These are phyloP conservation scores for Petrolisthes cinctipes DNA, from an alignment of 2,888 invertebrate genomes.

Conservation along the genomic window DNA sequence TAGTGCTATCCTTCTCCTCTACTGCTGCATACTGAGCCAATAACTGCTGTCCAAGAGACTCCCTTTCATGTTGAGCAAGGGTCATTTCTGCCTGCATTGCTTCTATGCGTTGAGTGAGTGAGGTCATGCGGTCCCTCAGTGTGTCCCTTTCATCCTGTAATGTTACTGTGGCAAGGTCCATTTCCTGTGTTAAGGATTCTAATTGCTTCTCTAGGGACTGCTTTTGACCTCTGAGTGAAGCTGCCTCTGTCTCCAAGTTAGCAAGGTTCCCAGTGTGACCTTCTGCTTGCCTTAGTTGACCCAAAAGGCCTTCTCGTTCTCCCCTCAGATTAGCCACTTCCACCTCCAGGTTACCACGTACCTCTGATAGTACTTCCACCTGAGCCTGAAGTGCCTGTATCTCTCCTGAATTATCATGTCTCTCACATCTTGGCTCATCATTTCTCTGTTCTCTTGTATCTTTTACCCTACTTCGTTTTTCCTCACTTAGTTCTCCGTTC, in stretches of 20 bases:
- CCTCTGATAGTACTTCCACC: constrained; percentile 51
- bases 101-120: constrained; percentile 6
- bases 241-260: constrained; percentile 51
- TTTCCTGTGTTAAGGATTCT: constrained; percentile 27
- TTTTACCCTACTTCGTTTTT: neutral
- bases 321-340: constrained; percentile 34
- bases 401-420: constrained; percentile 12
- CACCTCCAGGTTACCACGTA: constrained; percentile 40
- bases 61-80: constrained; percentile 35
- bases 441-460: neutral
- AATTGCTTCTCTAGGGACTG: constrained; percentile 29
- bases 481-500: neutral
- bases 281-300: constrained; percentile 30
- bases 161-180: constrained; percentile 35
- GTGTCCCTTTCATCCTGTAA: constrained; percentile 41
- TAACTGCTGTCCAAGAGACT: constrained; percentile 44
- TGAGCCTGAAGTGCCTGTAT: constrained; percentile 39
- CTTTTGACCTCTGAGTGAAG: constrained; percentile 34
- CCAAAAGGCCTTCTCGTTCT: constrained; percentile 32
- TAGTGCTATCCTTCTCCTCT: constrained; percentile 38
- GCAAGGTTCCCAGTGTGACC: constrained; percentile 44
- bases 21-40: constrained; percentile 32
- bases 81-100: constrained; percentile 30
- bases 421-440: neutral
- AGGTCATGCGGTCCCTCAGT: constrained; percentile 14